A percentile compares a stretch with the other conserved stretches of the same genome.
phyloP scores from a whole-genome alignment of 2,113 vertebrate genomes.

The Cisticola juncidis region DNA sequence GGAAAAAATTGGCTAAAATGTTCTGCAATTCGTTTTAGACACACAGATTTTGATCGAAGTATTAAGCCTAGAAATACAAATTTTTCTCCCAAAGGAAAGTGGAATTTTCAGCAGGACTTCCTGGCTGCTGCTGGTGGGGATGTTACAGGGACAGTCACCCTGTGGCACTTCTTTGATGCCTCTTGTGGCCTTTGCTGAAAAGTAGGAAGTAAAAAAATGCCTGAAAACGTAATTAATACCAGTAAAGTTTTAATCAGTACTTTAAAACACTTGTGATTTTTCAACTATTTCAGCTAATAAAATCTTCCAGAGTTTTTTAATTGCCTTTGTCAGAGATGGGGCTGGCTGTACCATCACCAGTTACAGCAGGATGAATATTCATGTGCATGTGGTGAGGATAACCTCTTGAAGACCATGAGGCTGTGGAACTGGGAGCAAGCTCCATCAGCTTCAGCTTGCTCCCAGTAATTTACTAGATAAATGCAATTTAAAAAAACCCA shows the following conservation, averaged over 20 bases:
- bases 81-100: not conserved
- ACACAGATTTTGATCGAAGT: not conserved
- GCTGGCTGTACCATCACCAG: not conserved
- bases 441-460: not conserved
- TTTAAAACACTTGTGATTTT: not conserved
- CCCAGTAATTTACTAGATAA: not conserved
- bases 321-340: not conserved
- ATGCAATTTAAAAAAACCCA: not conserved
- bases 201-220: not conserved
- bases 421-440: not conserved
- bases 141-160: not conserved
- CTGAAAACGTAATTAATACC: constrained; percentile 12
- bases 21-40: not conserved
- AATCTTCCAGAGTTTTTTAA: not conserved
- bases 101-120: not conserved
- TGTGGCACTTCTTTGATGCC: not conserved
- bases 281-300: not conserved
- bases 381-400: accelerated
- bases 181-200: constrained; percentile 13
- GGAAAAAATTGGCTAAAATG: not conserved
- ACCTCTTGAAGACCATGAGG: not conserved
- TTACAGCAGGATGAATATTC: not conserved
- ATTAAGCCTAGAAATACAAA: not conserved
- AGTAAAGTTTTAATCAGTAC: not conserved
- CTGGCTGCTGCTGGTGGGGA: not conserved